Base-by-base conservation (phyloP, 2,113 vertebrate species). In the Macrotus californicus region DNA sequence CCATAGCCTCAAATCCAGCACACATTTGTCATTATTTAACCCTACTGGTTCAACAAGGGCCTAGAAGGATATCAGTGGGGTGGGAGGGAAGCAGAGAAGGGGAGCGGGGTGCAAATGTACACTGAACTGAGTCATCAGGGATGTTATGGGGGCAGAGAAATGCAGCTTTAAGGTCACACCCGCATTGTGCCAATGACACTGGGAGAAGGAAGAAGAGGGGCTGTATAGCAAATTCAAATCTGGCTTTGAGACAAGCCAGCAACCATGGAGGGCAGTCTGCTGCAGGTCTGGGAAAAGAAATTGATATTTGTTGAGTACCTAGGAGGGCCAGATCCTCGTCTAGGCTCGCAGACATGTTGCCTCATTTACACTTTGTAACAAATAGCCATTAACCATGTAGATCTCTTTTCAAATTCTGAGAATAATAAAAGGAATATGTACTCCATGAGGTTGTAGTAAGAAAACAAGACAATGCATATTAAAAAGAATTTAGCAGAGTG, bases 21-120 rank as follows among this genome's bases (percentile, higher is more conserved):
- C 85, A 83, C 85, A 92, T 93, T 91, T 90, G 91, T 96, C 93
- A 95, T 95, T 92, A 70, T 95, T 96, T 91, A 96, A 81, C 24
- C 85, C 81, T 85, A 59, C 7, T 36, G 24, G 69, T 52, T 91
- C 54, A 59, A 61, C 64, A 73, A 59, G 82, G 9, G 41, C 46
- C 52, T 72, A 7, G n/a, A 81, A 77, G 39, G 36, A 70, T 88
- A 26, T 41, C 52, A 5, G 69, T 66, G 76, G 93, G 26, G 34
- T 41, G 26, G 64, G 34, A 14, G 46, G 5, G 26, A 36, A 12
- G 31, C 22, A 72, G n/a, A 73, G 34, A 79, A 79, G 7, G 16
- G 39, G 11, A 36, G 43, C 41, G 59, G 39, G 4, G 2, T 9
- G 31, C 22, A 50, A n/a, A 52, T 22, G 24, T 26, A 5, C 5